These are phyloP conservation scores for Orussus abietinus DNA, from an alignment of 1,140 invertebrate species.

Conservation along the genomic window DNA sequence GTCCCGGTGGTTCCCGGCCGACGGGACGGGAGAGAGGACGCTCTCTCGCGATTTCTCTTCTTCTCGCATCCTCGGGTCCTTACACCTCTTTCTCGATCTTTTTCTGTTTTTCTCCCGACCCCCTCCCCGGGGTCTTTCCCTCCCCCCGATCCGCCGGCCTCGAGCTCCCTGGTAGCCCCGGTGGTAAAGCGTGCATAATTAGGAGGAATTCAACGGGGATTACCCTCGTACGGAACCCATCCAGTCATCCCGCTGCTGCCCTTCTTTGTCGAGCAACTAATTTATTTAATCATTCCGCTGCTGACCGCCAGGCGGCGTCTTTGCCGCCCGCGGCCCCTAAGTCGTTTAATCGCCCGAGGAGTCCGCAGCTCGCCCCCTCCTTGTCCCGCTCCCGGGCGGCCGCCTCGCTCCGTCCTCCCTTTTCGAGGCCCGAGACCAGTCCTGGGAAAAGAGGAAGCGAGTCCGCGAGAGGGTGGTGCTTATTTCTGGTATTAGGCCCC, in stretches of 20 bases:
- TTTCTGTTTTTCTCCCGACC: not conserved
- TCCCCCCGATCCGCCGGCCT: conserved; percentile 5
- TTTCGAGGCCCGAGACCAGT: conserved; percentile 1
- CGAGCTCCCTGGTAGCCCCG: conserved; percentile 30
- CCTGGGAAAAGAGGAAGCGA: conserved; percentile 4
- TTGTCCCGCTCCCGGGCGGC: not conserved
- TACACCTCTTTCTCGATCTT: not conserved
- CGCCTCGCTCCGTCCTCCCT: conserved; percentile 6
- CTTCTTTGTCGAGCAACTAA: conserved; percentile 50
- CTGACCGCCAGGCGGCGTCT: conserved; percentile 38
- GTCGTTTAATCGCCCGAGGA: conserved; percentile 40
- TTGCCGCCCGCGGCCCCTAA: conserved; percentile 33
- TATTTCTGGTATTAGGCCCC: too few species aligned
- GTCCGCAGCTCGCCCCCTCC: conserved; percentile 23
- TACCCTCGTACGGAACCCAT: conserved; percentile 46
- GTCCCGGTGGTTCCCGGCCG: conserved; percentile 8
- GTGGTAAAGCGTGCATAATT: conserved; percentile 53
- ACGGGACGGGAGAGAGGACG: not conserved
- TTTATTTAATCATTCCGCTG: conserved; percentile 48
- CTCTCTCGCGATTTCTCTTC: conserved; percentile 14
- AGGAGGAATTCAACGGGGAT: conserved; percentile 50
- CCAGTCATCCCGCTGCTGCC: conserved; percentile 44
- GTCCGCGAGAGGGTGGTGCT: not conserved
- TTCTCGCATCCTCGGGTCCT: not conserved
- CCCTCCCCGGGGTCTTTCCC: conserved; percentile 13